A percentile compares a stretch with the other conserved stretches of the same genome.
Conservation (phyloP, 2,888 invertebrate species). For the Eupithecia exiguata region DNA sequence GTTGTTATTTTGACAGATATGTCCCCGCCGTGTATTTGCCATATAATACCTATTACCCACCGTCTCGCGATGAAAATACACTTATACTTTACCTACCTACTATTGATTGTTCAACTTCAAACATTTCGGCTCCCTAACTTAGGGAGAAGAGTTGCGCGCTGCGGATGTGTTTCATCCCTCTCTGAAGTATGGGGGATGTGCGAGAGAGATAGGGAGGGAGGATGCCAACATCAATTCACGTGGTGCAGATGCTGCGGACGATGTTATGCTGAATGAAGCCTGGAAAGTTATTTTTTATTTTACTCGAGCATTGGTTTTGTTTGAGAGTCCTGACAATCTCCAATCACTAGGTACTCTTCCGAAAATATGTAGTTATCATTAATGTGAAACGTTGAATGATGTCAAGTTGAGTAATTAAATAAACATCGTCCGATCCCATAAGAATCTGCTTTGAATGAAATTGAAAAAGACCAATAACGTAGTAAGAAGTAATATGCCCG, state of each 20-base stretch:
- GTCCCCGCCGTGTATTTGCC: neutral
- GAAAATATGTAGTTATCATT: neutral
- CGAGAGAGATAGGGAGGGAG: constrained; percentile 57
- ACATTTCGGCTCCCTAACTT: constrained; percentile 53
- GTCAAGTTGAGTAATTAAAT: neutral
- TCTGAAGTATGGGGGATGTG: constrained; percentile 46
- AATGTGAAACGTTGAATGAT: neutral
- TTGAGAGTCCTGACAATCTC: neutral
- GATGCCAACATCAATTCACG: constrained; percentile 67
- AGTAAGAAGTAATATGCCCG: neutral
- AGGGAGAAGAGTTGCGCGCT: constrained; percentile 71
- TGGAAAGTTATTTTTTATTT: constrained; percentile 5
- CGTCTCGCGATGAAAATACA: constrained; percentile 48
- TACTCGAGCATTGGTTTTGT: neutral
- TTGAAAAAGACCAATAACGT: neutral
- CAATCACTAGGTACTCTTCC: no score
- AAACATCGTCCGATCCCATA: neutral
- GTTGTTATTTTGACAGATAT: neutral
- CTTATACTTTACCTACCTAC: constrained; percentile 41
- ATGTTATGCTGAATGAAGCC: constrained; percentile 51
- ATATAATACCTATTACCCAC: constrained; percentile 38
- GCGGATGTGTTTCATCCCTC: constrained; percentile 56
- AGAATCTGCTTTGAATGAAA: neutral
- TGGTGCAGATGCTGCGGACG: constrained; percentile 73
- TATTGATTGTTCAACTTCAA: constrained; percentile 73